Conservation (phyloP, 1,140 invertebrate genomes). For the Platorchestia sp. region DNA sequence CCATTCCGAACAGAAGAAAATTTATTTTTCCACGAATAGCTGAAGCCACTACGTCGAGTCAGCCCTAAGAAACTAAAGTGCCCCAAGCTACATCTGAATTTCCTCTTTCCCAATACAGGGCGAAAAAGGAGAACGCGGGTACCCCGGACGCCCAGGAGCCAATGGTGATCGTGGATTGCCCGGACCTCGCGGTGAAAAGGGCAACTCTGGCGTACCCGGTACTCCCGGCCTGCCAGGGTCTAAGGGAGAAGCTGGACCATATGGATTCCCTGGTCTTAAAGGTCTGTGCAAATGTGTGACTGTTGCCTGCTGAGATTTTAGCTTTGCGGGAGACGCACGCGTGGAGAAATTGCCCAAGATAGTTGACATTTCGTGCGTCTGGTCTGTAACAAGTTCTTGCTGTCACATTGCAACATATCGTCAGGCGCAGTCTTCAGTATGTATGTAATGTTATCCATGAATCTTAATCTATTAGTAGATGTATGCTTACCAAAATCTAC, state of each 20-base stretch:
- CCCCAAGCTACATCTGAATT: not conserved
- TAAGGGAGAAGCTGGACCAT: conserved; percentile 58
- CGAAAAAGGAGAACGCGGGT: conserved; percentile 30
- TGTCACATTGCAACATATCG: no score
- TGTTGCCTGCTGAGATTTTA: no score
- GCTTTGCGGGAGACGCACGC: no score
- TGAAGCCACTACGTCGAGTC: no score
- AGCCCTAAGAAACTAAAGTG: no score
- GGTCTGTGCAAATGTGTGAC: conserved; percentile 49
- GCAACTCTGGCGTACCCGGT: conserved; percentile 61
- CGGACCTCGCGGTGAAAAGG: conserved; percentile 66
- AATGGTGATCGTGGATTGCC: conserved; percentile 65
- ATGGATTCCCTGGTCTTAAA: conserved; percentile 62
- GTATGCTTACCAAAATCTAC: no score
- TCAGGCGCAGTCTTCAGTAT: no score
- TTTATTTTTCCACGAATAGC: no score
- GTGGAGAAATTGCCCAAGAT: no score
- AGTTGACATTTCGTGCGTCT: not conserved
- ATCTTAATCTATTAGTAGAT: no score
- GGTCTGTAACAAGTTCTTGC: not conserved
- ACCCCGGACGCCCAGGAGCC: conserved; percentile 54
- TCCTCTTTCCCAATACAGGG: not conserved
- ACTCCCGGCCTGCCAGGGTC: conserved; percentile 62
- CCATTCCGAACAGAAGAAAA: no score
- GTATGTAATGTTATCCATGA: no score